Evolutionary conservation across 1,140 invertebrate genomes (phyloP).

Genomic region (Drosophila tropicalis): DNA sequence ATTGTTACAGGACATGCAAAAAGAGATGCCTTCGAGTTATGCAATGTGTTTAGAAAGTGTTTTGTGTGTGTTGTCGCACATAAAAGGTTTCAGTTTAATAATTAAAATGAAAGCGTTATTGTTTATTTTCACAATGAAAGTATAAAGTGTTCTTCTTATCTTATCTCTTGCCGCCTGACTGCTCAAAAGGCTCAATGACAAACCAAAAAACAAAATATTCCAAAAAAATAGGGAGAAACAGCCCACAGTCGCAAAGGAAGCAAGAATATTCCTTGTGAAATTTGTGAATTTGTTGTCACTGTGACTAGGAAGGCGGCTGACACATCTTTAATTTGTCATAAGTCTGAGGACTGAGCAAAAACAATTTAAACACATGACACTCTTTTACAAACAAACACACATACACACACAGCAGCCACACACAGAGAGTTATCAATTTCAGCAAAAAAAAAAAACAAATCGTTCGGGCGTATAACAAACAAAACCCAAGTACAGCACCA

Average conservation of each 20-base stretch:
- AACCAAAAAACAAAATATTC: neutral
- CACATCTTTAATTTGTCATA: conserved; percentile 75
- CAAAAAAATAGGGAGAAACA: neutral
- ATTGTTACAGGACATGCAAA: neutral
- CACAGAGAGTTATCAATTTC: conserved; percentile 65
- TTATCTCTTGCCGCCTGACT: conserved; percentile 65
- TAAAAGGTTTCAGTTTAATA: conserved; percentile 2
- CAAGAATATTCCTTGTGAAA: conserved; percentile 34
- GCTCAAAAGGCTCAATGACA: conserved; percentile 52
- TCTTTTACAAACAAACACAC: conserved; percentile 15
- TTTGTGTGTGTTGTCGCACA: neutral
- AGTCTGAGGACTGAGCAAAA: conserved; percentile 47
- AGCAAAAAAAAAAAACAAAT: conserved; percentile 69
- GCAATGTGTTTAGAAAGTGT: neutral
- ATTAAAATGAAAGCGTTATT: conserved; percentile 15
- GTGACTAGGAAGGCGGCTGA: conserved; percentile 23
- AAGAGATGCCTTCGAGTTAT: neutral
- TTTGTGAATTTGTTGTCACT: conserved; percentile 28
- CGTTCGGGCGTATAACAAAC: conserved; percentile 69
- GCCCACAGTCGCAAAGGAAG: neutral
- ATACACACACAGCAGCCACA: conserved; percentile 8
- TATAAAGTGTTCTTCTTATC: conserved; percentile 35
- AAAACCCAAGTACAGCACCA: conserved; percentile 43
- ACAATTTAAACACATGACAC: conserved; percentile 54
- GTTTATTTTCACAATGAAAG: conserved; percentile 28